A percentile compares a stretch with the other conserved stretches of the same genome.
Evolutionary conservation across 2,888 invertebrate species (phyloP).

Genomic region (Noctuana brunneofusca): DNA sequence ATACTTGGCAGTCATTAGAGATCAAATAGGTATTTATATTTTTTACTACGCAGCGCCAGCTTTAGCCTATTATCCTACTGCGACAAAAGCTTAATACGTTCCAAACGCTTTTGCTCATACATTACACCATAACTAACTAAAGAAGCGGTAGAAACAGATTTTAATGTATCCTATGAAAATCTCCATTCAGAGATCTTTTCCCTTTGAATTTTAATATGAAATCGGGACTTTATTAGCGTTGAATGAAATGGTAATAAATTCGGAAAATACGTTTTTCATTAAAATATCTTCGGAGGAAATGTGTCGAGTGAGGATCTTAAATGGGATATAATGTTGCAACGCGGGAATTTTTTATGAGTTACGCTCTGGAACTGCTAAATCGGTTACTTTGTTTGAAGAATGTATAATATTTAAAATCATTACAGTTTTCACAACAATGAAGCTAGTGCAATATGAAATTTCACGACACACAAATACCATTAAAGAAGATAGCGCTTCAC

Average conservation of each 20-base stretch:
- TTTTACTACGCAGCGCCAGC: too few relatives aligned
- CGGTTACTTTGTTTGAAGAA: constrained; percentile 11
- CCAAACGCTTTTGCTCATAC: constrained; percentile 28
- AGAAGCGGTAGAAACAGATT: constrained; percentile 77
- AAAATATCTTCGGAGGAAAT: constrained; percentile 27
- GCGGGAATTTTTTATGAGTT: constrained; percentile 31
- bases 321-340: constrained; percentile 33
- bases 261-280: constrained; percentile 53
- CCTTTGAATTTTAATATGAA: constrained; percentile 79
- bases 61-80: too few relatives aligned
- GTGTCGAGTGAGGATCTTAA: constrained; percentile 29
- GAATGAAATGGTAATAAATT: constrained; percentile 70
- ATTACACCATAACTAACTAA: constrained; percentile 49
- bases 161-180: constrained; percentile 82
- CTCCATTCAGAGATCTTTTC: constrained; percentile 70
- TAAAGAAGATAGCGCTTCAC: too few relatives aligned
- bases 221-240: constrained; percentile 78
- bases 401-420: background rate
- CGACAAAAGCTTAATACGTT: too few relatives aligned
- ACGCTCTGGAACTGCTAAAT: constrained; percentile 20
- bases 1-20: too few relatives aligned
- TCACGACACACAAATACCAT: too few relatives aligned
- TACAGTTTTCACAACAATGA: background rate
- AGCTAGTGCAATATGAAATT: background rate
- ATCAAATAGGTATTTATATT: too few relatives aligned